Conservation (phyloP, 2,113 vertebrate species). For the Butorides virescens region DNA sequence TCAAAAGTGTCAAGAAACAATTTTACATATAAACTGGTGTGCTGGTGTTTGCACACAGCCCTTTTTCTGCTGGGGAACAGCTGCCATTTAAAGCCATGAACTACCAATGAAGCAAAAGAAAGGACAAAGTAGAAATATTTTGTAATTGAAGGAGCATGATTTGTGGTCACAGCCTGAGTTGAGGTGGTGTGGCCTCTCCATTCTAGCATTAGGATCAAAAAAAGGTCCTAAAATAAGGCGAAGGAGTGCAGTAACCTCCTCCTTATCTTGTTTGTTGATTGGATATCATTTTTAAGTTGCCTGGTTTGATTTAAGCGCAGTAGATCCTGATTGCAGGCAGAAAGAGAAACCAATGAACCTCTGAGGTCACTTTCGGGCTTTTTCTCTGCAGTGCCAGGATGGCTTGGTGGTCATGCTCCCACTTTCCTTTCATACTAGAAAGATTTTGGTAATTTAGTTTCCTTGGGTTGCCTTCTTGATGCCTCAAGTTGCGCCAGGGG, state of each 20-base stretch:
- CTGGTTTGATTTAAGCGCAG: not conserved
- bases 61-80: not conserved
- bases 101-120: not conserved
- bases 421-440: not conserved
- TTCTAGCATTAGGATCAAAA: not conserved
- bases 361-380: not conserved
- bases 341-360: not conserved
- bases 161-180: not conserved
- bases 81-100: not conserved
- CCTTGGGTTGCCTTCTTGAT: not conserved
- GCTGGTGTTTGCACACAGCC: not conserved
- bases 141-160: not conserved
- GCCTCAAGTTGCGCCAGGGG: no score
- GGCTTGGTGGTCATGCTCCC: not conserved
- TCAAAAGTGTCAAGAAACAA: not conserved
- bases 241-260: not conserved
- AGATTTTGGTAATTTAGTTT: not conserved
- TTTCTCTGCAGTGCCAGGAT: not conserved
- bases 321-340: not conserved
- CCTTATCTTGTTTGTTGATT: not conserved
- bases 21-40: not conserved
- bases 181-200: not conserved
- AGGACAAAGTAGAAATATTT: not conserved
- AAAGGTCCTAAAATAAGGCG: not conserved
- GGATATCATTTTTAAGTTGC: not conserved